Evolutionary conservation across 2,113 vertebrate genomes (phyloP), one percentile per base, ranked within the genome.

Genomic region (Marmota flaviventris): DNA sequence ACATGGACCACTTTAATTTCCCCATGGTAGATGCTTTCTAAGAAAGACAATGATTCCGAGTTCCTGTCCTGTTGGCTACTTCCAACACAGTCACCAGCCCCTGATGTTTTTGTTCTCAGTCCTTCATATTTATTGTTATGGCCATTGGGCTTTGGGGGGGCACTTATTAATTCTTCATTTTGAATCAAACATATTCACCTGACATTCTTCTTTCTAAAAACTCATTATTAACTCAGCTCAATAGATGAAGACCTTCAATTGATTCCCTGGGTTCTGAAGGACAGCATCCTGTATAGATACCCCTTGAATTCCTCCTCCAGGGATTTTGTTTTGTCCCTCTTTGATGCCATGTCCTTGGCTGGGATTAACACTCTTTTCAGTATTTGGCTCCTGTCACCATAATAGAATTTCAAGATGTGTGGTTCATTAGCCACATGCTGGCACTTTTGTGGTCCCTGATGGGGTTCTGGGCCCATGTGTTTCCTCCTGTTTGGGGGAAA

Each of bases 381-480:
- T 93, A 87, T 97, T 97, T 97, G 97, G 76, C 93, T 97, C 92
- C 95, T 95, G 63, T 93, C 78, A 82, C 92, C 88, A 2, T 34
- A 97, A 81, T 48, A 98, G 77, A 96, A 95, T 97, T 94, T 97
- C 78, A 93, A 96, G 96, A 94, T 67, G 32, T 79, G 93, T 95
- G 93, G 89, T 88, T 90, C 84, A 81, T 97, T 97, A 96, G 70
- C 96, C 76, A 96, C 39, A 85, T 53, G 86, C 87, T 94, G 95
- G 96, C 96, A 92, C 96, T 97, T 98, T 97, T 96, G 97, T 92
- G 97, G 96, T 95, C 95, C 93, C 95, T 95, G 86, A 18, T 72
- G 92, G 96, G 91, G 39, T 89, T 96, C 84, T 93, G 73, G 89
- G 95, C 90, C 96, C 89, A 93, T 73, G 79, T 7, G 11, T 73